Conservation (phyloP, 2,888 invertebrate genomes). For the Trichacis sp. region DNA sequence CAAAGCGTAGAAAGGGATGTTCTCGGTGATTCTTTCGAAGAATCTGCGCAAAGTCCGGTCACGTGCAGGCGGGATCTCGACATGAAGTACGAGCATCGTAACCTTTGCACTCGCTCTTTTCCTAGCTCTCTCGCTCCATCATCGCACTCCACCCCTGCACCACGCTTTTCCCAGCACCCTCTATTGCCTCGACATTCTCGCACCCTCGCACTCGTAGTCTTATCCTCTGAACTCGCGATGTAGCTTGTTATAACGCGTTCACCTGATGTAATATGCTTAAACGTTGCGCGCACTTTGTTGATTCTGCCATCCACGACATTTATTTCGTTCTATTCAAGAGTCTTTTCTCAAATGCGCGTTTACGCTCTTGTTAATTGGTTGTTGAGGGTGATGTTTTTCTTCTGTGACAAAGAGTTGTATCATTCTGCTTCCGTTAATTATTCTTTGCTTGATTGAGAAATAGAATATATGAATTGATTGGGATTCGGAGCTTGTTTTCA, state of each 20-base stretch:
- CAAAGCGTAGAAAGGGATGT: slow-evolving; percentile 56
- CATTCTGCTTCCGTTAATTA: too few relatives aligned
- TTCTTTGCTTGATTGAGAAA: too few relatives aligned
- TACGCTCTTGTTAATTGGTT: too few relatives aligned
- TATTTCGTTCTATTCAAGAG: background rate
- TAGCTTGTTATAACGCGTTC: slow-evolving; percentile 27
- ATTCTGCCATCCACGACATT: background rate
- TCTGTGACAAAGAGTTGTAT: too few relatives aligned
- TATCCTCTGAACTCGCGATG: slow-evolving; percentile 7
- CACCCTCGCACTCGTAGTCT: slow-evolving; percentile 8
- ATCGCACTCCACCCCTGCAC: slow-evolving; percentile 21
- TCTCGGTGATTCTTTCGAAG: slow-evolving; percentile 57
- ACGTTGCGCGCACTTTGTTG: slow-evolving; percentile 5
- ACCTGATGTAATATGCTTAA: slow-evolving; percentile 24
- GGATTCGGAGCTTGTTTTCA: too few relatives aligned
- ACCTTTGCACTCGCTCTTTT: slow-evolving; percentile 51
- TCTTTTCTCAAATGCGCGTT: too few relatives aligned
- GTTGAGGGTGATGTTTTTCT: too few relatives aligned
- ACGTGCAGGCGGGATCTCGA: slow-evolving; percentile 53
- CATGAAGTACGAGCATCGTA: slow-evolving; percentile 61
- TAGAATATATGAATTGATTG: too few relatives aligned
- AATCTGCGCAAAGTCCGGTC: slow-evolving; percentile 60
- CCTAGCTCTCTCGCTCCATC: slow-evolving; percentile 4
- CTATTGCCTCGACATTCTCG: slow-evolving; percentile 12
- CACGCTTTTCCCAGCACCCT: slow-evolving; percentile 22